A percentile compares a stretch with the other conserved stretches of the same genome.
Conservation (phyloP, 2,797 vertebrate species). For the Synaphobranchus kaupii region DNA sequence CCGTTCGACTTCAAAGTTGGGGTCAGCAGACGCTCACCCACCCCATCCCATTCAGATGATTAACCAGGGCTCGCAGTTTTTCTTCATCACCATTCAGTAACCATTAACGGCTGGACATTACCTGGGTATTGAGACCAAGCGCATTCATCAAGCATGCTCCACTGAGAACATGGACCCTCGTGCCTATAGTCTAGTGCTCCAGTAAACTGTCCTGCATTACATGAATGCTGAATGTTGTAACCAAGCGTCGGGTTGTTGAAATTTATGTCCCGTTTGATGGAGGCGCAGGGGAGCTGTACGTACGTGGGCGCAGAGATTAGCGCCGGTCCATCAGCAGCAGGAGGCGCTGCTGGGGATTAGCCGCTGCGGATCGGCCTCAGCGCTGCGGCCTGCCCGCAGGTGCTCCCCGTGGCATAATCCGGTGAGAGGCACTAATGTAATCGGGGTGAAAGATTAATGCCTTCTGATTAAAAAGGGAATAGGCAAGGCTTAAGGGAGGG, state of each 20-base stretch:
- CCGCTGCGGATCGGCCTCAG: background rate
- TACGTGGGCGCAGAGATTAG: background rate
- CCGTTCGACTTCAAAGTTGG: background rate
- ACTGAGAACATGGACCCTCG: background rate
- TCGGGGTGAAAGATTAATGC: constrained; percentile 22
- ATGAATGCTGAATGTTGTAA: background rate
- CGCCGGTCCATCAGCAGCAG: background rate
- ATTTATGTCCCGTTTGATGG: background rate
- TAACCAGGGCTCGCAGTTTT: background rate
- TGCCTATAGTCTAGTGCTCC: background rate
- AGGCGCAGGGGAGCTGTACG: background rate
- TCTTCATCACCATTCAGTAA: background rate
- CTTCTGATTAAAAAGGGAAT: constrained; percentile 11
- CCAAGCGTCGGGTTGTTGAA: background rate
- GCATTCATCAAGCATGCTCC: background rate
- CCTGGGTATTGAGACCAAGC: background rate
- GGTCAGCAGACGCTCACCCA: background rate
- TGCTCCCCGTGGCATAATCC: constrained; percentile 1
- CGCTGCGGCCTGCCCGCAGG: background rate
- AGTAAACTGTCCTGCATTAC: background rate
- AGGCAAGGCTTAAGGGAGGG: constrained; percentile 11
- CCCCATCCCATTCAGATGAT: background rate
- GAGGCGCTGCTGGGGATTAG: background rate
- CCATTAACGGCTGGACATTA: background rate
- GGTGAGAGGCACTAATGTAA: background rate